These are phyloP conservation scores for Acheta domesticus DNA, from an alignment of 2,888 invertebrate genomes.

Conservation along the genomic window DNA sequence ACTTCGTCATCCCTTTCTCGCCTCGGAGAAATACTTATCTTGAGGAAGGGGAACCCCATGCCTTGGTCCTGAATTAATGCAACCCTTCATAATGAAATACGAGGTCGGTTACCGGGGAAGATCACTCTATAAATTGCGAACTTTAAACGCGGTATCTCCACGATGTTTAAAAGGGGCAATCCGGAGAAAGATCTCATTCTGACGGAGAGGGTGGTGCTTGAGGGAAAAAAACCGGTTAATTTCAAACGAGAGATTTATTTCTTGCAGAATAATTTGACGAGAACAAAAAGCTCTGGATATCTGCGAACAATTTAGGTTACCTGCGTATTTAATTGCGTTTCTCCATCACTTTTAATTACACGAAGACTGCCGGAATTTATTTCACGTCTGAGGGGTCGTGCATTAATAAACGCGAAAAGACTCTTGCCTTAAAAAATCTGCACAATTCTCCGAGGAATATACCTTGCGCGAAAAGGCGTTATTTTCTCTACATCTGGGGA, in stretches of 20 bases:
- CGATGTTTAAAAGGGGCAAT: not conserved
- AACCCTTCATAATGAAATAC: conserved; percentile 18
- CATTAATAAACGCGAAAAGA: too few relatives aligned
- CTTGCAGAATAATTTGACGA: conserved; percentile 5
- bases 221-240: conserved; percentile 3
- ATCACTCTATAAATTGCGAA: conserved; percentile 10
- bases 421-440: too few relatives aligned
- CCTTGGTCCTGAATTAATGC: conserved; percentile 4
- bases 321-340: not conserved
- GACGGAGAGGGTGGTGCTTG: not conserved
- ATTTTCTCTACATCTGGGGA: too few relatives aligned
- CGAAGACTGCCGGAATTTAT: too few relatives aligned
- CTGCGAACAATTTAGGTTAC: not conserved
- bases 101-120: not conserved
- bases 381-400: too few relatives aligned
- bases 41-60: not conserved
- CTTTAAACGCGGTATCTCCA: not conserved
- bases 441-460: too few relatives aligned
- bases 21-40: not conserved
- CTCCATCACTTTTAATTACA: not conserved
- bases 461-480: too few relatives aligned
- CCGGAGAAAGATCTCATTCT: not conserved
- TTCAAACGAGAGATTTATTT: not conserved
- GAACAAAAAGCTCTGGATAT: not conserved
- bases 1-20: not conserved